Evolutionary conservation across 1,140 invertebrate species (phyloP).

Genomic region (Goniozus legneri): DNA sequence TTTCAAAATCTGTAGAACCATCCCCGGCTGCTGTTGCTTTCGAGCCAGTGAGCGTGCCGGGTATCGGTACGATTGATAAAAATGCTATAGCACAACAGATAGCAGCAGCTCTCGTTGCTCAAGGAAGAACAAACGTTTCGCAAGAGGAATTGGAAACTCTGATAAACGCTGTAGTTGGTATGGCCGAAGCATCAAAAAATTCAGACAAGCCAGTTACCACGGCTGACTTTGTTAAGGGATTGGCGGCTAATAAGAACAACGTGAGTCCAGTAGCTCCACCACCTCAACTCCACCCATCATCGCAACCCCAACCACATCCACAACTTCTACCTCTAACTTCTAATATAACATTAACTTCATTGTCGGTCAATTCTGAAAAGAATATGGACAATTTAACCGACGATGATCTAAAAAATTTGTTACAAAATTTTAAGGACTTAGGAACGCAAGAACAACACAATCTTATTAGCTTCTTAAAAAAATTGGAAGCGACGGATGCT

Average conservation of each 20-base stretch:
- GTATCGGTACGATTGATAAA: constrained; percentile 67
- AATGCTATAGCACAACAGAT: constrained; percentile 73
- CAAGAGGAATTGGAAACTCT: constrained; percentile 72
- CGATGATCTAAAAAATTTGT: constrained; percentile 67
- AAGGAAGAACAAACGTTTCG: constrained; percentile 74
- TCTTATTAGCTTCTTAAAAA: constrained; percentile 73
- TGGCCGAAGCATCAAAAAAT: constrained; percentile 59
- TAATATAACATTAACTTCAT: background rate
- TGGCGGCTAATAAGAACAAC: constrained; percentile 26
- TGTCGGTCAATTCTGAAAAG: constrained; percentile 21
- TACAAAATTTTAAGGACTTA: constrained; percentile 77
- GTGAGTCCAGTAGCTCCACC: background rate
- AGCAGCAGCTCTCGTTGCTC: constrained; percentile 68
- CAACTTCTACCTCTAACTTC: background rate
- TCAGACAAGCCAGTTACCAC: constrained; percentile 56
- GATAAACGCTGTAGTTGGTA: constrained; percentile 71
- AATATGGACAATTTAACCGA: constrained; percentile 70
- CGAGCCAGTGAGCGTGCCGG: constrained; percentile 60
- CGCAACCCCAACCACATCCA: background rate
- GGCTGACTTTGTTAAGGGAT: constrained; percentile 53
- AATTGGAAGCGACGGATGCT: constrained; percentile 69
- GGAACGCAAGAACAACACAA: constrained; percentile 74
- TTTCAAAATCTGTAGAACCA: constrained; percentile 30
- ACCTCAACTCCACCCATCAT: background rate
- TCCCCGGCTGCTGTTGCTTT: constrained; percentile 30